Evolutionary conservation across 1,140 invertebrate genomes (phyloP).

Genomic region (Brachionus rubens): DNA sequence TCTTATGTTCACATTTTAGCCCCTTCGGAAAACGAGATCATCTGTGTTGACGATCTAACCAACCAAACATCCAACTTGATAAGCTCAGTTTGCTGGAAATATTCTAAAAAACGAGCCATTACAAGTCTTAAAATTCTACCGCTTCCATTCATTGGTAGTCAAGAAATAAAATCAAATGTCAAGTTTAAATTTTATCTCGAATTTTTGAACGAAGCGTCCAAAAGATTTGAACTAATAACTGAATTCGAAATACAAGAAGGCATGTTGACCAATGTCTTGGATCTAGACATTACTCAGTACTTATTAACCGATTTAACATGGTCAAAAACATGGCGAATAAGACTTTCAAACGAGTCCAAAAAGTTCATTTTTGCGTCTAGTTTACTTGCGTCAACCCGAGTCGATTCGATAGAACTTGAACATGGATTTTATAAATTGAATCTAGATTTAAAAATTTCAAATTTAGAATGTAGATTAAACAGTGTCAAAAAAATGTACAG

Average conservation of each 20-base stretch:
- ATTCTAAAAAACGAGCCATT: constrained; percentile 8
- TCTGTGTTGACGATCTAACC: constrained; percentile 15
- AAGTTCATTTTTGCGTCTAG: constrained; percentile 19
- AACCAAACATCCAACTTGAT: neutral
- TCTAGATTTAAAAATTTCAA: constrained; percentile 7
- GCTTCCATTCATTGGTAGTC: constrained; percentile 14
- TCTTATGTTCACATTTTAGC: neutral
- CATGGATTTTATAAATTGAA: neutral
- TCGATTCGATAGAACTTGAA: constrained; percentile 9
- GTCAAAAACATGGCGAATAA: constrained; percentile 18
- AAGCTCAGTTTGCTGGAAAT: constrained; percentile 39
- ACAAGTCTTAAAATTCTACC: constrained; percentile 15
- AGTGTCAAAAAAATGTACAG: neutral
- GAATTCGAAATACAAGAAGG: constrained; percentile 40
- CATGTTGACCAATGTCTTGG: neutral
- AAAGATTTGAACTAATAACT: constrained; percentile 18
- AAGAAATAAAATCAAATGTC: neutral
- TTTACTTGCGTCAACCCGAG: constrained; percentile 30
- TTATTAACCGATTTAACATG: constrained; percentile 5
- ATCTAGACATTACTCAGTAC: neutral
- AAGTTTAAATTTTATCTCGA: constrained; percentile 17
- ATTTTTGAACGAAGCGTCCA: constrained; percentile 14
- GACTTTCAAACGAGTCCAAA: constrained; percentile 25
- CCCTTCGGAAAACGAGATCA: neutral
- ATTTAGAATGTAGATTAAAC: constrained; percentile 24